Percentiles rank a stretch among this genome's conserved stretches.
Evolutionary conservation across 2,113 vertebrate species (phyloP).

Genomic region (Aramus guarauna): DNA sequence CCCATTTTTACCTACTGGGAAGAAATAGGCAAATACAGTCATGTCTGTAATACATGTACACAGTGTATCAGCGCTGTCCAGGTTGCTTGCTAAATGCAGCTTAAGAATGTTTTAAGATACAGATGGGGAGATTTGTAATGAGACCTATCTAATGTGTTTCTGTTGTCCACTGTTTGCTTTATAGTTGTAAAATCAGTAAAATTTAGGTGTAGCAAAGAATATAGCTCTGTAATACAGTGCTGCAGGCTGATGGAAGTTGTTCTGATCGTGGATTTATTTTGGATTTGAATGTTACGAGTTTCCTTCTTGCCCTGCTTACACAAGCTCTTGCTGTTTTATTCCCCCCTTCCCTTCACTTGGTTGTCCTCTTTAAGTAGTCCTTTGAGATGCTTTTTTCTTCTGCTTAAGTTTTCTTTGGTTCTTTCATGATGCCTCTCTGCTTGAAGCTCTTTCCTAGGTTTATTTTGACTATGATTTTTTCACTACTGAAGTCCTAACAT

Average conservation of each 20-base stretch:
- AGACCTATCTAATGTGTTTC: constrained; percentile 14
- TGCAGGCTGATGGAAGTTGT: not conserved
- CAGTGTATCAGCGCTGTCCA: constrained; percentile 41
- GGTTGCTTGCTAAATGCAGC: constrained; percentile 53
- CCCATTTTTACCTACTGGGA: constrained; percentile 56
- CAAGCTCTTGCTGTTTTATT: not conserved
- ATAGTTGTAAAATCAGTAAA: constrained; percentile 39
- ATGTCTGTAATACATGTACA: constrained; percentile 36
- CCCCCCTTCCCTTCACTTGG: not conserved
- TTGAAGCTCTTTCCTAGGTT: not conserved
- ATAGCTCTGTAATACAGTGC: not conserved
- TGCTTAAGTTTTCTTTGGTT: not conserved
- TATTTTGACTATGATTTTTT: not conserved
- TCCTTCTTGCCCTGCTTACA: not conserved
- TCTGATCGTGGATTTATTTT: constrained; percentile 11
- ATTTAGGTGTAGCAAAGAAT: not conserved
- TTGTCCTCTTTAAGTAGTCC: not conserved
- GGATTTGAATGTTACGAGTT: not conserved
- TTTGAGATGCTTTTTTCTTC: not conserved
- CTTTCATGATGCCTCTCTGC: not conserved
- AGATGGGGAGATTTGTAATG: constrained; percentile 42
- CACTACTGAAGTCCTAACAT: not conserved
- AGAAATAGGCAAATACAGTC: constrained; percentile 57
- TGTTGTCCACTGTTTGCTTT: constrained; percentile 9
- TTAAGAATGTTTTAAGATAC: constrained; percentile 29